phyloP scores from a whole-genome alignment of 2,113 vertebrate genomes.

The Pseudonaja textilis region DNA sequence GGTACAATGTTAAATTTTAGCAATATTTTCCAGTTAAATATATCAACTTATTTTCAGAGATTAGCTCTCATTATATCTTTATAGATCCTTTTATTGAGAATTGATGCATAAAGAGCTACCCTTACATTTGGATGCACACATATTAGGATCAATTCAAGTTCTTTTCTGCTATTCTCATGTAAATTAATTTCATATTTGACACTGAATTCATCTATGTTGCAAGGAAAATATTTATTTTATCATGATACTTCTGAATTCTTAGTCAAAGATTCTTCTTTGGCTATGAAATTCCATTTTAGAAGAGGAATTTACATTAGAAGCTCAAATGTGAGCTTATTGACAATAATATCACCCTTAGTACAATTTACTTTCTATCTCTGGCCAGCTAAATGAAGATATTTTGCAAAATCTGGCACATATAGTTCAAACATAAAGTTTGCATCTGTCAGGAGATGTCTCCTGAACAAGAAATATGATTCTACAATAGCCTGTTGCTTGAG shows the following conservation, averaged over 20 bases:
- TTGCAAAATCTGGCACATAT: neutral
- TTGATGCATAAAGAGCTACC: neutral
- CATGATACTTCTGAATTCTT: neutral
- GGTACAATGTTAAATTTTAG: neutral
- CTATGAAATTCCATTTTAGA: neutral
- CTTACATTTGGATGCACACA: neutral
- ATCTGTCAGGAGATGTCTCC: neutral
- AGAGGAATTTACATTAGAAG: neutral
- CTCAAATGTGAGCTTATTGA: neutral
- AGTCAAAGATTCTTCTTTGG: neutral
- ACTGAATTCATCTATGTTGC: neutral
- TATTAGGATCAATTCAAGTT: neutral
- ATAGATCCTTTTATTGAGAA: neutral
- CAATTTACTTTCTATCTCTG: neutral
- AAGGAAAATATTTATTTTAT: neutral
- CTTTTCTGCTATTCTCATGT: neutral
- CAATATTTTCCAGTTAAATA: neutral
- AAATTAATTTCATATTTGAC: neutral
- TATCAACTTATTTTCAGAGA: neutral
- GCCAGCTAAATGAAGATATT: neutral
- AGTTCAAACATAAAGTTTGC: neutral
- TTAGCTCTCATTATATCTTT: neutral
- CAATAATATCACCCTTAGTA: neutral
- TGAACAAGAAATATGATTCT: neutral
- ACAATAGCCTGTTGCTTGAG: neutral